Evolutionary conservation across 2,888 invertebrate species (phyloP), one percentile per base, ranked within the genome.

Genomic region (Chymomyza caudatula): DNA sequence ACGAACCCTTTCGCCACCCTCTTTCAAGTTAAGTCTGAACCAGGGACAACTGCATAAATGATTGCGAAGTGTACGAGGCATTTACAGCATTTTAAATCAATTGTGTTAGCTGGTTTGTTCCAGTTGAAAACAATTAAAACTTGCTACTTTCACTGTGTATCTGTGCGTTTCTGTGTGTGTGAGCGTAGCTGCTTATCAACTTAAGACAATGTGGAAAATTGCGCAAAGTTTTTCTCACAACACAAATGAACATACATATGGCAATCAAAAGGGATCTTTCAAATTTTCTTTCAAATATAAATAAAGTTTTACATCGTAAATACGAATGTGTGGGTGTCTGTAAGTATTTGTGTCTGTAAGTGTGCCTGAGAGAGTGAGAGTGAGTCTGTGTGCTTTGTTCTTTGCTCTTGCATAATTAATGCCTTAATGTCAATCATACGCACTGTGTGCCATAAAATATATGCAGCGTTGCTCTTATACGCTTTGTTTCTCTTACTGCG

Each of bases 361-460:
- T 60, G 15, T 44, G 13, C 47, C 44, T 47, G 61, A 47, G n/a
- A n/a, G n/a, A n/a, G n/a, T n/a, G n/a, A n/a, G n/a, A n/a, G n/a
- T n/a, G n/a, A 37, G 11, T 37, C 11, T 37, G 37, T 49, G 49
- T 53, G 53, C 23, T 23, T 53, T 23, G 4, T 52, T 22, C 43
- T 23, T 19, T n/a, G 22, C 73, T 70, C 69, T 74, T 74, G 76
- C 82, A 82, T 82, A 85, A 85, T 82, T 82, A 82, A 85, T 82
- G 76, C 71, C 74, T 85, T 85, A 85, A 82, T 82, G 81, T 79
- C 81, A 82, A 82, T 82, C 85, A 85, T 82, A 82, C 74, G 81
- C 85, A 77, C 82, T 77, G 85, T 82, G 74, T 58, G 79, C 82
- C 82, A 72, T 69, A 67, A 82, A 85, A 82, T 82, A 72, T 71